Percentiles rank a stretch among this genome's conserved stretches.
phyloP scores from a whole-genome alignment of 1,140 invertebrate species.

The Wiebesia pumilae region DNA sequence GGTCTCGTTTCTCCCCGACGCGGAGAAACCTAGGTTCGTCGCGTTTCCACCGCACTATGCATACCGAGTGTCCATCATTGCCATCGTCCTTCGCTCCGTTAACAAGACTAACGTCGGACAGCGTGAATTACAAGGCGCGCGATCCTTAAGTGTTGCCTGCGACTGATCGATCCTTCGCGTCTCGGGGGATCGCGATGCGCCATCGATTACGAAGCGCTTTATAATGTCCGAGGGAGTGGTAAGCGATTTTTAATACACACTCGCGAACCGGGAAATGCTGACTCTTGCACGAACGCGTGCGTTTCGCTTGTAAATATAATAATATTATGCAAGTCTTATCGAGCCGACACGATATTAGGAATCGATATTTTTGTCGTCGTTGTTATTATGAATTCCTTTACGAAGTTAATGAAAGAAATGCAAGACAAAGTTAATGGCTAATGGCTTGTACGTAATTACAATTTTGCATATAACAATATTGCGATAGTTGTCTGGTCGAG shows the following conservation, averaged over 20 bases:
- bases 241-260: background rate
- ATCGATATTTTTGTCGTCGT: background rate
- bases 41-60: no score
- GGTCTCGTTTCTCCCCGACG: no score
- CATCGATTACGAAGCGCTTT: background rate
- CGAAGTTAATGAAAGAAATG: background rate
- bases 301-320: background rate
- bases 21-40: no score
- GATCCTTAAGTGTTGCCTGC: background rate
- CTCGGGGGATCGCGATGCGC: background rate
- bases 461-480: conserved; percentile 12
- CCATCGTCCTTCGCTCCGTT: no score
- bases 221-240: background rate
- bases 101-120: no score
- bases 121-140: background rate
- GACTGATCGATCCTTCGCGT: background rate
- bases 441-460: background rate
- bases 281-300: background rate
- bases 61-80: no score
- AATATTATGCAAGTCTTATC: background rate
- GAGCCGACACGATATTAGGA: background rate
- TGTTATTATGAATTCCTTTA: background rate
- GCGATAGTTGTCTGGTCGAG: background rate
- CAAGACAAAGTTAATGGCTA: background rate
- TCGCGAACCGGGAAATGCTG: background rate